phyloP scores from a whole-genome alignment of 2,797 vertebrate species.

The Oreochromis grahami region DNA sequence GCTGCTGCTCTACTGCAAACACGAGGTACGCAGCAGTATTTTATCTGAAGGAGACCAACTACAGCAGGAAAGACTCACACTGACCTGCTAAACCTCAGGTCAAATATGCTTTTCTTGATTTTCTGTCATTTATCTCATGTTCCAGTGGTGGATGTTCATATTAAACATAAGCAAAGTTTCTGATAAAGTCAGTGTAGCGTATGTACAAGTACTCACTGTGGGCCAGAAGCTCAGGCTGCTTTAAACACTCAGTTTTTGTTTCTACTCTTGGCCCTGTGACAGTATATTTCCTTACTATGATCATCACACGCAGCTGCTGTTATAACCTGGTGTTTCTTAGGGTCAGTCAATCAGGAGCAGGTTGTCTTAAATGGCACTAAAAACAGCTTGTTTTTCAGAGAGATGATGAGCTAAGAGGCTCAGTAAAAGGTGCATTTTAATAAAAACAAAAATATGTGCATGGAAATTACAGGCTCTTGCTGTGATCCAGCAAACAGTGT shows the following conservation, averaged over 20 bases:
- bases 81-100: rapidly evolving
- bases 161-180: not conserved
- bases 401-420: not conserved
- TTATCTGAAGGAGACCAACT: not conserved
- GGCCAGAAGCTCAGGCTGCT: not conserved
- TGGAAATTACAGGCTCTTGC: not conserved
- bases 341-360: not conserved
- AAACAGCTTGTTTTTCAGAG: not conserved
- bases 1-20: constrained; percentile 92
- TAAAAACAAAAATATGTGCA: not conserved
- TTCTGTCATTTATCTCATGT: not conserved
- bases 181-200: not conserved
- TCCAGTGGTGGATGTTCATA: not conserved
- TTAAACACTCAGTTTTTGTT: rapidly evolving
- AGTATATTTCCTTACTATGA: not conserved
- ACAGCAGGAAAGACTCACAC: not conserved
- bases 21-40: constrained; percentile 70
- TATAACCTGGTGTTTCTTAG: not conserved
- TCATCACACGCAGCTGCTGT: not conserved
- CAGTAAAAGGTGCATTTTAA: not conserved
- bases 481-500: not conserved
- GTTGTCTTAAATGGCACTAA: not conserved
- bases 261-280: not conserved
- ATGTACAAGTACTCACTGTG: not conserved
- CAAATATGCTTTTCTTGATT: not conserved